Conservation (phyloP, 2,797 vertebrate genomes). For the Rhodeus uyekii region DNA sequence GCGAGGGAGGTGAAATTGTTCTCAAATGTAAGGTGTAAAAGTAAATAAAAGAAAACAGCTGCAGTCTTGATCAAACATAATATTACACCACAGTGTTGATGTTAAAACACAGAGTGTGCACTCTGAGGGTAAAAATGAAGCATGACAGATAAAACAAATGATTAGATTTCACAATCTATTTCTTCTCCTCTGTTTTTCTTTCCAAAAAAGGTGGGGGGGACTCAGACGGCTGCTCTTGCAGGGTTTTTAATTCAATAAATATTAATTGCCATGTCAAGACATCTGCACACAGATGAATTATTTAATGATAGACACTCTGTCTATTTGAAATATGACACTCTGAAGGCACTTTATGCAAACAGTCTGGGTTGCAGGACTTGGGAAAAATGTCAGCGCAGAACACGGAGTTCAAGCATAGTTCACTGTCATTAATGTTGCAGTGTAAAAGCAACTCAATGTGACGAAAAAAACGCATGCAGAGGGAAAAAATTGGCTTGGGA, state of each 20-base stretch:
- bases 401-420: slow-evolving; percentile 54
- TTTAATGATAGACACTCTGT: slow-evolving; percentile 56
- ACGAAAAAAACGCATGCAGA: neutral
- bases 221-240: slow-evolving; percentile 36
- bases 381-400: slow-evolving; percentile 39
- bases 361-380: slow-evolving; percentile 46
- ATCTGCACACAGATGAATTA: slow-evolving; percentile 60
- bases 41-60: slow-evolving; percentile 35
- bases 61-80: slow-evolving; percentile 30
- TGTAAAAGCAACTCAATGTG: slow-evolving; percentile 45
- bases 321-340: slow-evolving; percentile 59
- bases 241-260: slow-evolving; percentile 59
- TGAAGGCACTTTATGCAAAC: slow-evolving; percentile 55
- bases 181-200: slow-evolving; percentile 34
- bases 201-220: neutral
- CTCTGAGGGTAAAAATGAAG: slow-evolving; percentile 19
- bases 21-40: slow-evolving; percentile 14
- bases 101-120: slow-evolving; percentile 1
- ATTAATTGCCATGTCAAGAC: slow-evolving; percentile 61
- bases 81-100: slow-evolving; percentile 7
- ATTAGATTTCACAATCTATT: slow-evolving; percentile 29
- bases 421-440: slow-evolving; percentile 60
- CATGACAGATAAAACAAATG: slow-evolving; percentile 33
- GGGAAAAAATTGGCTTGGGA: neutral
- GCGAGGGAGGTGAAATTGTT: slow-evolving; percentile 30